Evolutionary conservation across 1,140 invertebrate species (phyloP), one percentile per base, ranked within the genome.

Genomic region (Drosophila miranda): DNA sequence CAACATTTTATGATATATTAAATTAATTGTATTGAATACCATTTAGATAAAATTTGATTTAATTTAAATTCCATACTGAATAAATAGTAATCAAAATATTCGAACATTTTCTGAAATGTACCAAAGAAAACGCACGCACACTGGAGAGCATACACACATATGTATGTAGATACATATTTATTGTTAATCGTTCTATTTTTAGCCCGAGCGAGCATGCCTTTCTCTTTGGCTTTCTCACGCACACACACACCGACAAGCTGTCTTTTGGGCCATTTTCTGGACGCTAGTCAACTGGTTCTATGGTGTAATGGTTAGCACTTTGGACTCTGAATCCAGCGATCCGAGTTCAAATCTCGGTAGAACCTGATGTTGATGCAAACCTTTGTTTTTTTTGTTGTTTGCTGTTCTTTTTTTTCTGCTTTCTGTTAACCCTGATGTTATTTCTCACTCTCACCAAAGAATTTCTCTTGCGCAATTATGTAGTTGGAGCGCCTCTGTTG

Each of bases 291-390:
- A 9, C 64, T 7, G 90, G 90, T 95, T 94, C 94, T 94, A 95
- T 96, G 95, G 95, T 96, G 95, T 96, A 96, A 96, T 95, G 95
- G 95, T 96, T 94, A 96, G 95, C 95, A 96, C 95, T 96, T 94
- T 95, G 95, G 95, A 96, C 95, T 96, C 93, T 96, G 95, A 96
- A 96, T 96, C 95, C 95, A 95, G 95, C 95, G 95, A 96, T 95
- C 94, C 94, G 94, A 95, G 95, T 95, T 95, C 94, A 94, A 95
- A 94, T 95, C 94, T 95, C 94, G 94, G 94, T 95, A 94, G 94
- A 93, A 95, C 94, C 94, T 95, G 6, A 28, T 14, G 16, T 1
- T 0, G 5, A 3, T 8, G 2, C 2, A 0, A n/a, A n/a, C 0
- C 23, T 16, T 9, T 46, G 6, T 6, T 13, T 9, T 9, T 11